Conservation (phyloP, 2,888 invertebrate genomes). For the Apamea anceps region DNA sequence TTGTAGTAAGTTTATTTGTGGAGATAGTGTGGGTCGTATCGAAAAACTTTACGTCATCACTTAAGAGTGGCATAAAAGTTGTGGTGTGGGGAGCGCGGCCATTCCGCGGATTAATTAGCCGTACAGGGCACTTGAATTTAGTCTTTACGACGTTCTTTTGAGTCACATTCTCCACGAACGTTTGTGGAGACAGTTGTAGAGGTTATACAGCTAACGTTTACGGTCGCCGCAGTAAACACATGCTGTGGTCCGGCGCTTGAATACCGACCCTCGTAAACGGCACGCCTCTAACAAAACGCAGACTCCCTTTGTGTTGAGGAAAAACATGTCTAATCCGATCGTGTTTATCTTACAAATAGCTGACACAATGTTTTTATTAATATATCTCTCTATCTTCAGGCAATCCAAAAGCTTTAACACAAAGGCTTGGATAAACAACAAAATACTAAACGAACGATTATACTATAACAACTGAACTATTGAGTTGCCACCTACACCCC, state of each 20-base stretch:
- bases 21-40: slow-evolving; percentile 62
- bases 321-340: slow-evolving; percentile 44
- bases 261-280: slow-evolving; percentile 80
- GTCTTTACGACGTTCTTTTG: slow-evolving; percentile 80
- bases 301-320: slow-evolving; percentile 43
- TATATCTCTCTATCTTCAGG: neutral
- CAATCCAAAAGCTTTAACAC: neutral
- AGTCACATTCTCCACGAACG: slow-evolving; percentile 69
- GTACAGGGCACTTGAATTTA: slow-evolving; percentile 75
- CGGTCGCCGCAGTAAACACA: slow-evolving; percentile 78
- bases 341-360: slow-evolving; percentile 18
- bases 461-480: slow-evolving; percentile 33
- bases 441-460: slow-evolving; percentile 11
- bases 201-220: slow-evolving; percentile 80
- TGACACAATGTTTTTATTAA: slow-evolving; percentile 22
- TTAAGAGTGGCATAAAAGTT: slow-evolving; percentile 39
- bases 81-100: slow-evolving; percentile 47
- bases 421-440: neutral
- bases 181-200: slow-evolving; percentile 76
- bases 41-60: slow-evolving; percentile 68
- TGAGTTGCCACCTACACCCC: slow-evolving; percentile 44
- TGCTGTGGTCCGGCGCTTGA: slow-evolving; percentile 75
- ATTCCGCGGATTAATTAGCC: slow-evolving; percentile 80
- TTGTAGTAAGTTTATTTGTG: slow-evolving; percentile 68
- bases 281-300: slow-evolving; percentile 69